Base-by-base conservation (phyloP, 2,888 invertebrate genomes). In the Hydropsyche betteni region DNA sequence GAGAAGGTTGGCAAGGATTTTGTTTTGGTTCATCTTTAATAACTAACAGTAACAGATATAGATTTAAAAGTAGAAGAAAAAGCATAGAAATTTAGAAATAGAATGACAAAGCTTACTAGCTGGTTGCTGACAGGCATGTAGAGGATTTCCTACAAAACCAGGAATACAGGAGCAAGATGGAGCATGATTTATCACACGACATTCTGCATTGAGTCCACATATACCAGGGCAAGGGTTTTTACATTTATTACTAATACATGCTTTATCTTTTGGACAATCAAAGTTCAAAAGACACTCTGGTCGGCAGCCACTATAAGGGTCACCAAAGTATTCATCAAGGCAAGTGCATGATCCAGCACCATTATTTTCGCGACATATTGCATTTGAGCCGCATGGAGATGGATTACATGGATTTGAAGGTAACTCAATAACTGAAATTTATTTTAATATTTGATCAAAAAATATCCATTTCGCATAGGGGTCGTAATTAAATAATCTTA, bases 281-380 rank as follows among this genome's bases (percentile, higher is more conserved):
- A 90, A 90, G 83, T 93, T 94, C 85, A 92, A 91, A 61, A 92
- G 89, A 83, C 94, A 94, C 86, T 94, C 93, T n/a, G 93, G 93
- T 80, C 93, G 89, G 83, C 94, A 94, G 61, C 93, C 92, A 78
- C 88, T 87, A 83, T 93, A 93, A 44, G 94, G 93, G 85, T 94
- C 93, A 70, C 94, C 94, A 80, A 90, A 89, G 84, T 92, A 94
- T 80, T 91, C 91, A 77, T 90, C 89, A 81, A 92, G 84, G 84
- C 94, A 94, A 80, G 90, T 86, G 84, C 94, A 94, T 80, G 93
- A 91, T 81, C 93, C 93, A 80, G 91, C 92, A 82, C 91, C 91
- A 82, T 91, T 91, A 81, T 88, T 87, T 86, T 92, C 92, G 81
- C 90, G 90, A 85, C 95, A 95, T 79, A 92, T 85, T 71, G 94